phyloP scores from a whole-genome alignment of 2,888 invertebrate species.

The Cantharis rufa region DNA sequence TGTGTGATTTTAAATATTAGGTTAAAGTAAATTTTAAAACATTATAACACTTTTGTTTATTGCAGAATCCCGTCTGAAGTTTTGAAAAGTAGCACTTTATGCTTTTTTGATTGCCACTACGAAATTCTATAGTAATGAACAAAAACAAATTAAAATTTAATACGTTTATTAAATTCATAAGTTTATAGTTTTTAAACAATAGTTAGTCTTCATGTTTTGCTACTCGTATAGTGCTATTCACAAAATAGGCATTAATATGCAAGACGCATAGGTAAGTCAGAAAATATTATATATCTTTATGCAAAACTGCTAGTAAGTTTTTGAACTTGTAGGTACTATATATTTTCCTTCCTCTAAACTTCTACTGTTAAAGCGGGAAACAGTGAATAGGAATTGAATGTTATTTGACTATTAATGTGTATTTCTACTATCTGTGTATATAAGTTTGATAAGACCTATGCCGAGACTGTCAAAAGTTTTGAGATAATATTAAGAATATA shows the following conservation, averaged over 20 bases:
- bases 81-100: too few relatives aligned
- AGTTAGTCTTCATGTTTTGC: background rate
- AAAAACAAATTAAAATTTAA: too few relatives aligned
- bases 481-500: background rate
- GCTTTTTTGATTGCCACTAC: too few relatives aligned
- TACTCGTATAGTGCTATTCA: background rate
- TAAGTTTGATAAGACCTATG: background rate
- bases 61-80: too few relatives aligned
- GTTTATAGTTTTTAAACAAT: background rate
- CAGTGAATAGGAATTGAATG: background rate
- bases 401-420: background rate
- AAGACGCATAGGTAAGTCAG: background rate
- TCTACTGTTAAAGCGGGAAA: background rate
- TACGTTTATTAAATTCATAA: too few relatives aligned
- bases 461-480: background rate
- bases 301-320: constrained; percentile 1
- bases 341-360: background rate
- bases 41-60: too few relatives aligned
- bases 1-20: background rate
- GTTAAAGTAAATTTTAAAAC: too few relatives aligned
- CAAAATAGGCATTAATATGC: background rate
- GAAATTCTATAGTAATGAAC: too few relatives aligned
- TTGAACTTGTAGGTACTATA: background rate
- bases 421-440: background rate
- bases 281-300: background rate